Percentiles rank a stretch among this genome's conserved stretches.
phyloP scores from a whole-genome alignment of 2,797 vertebrate species.

The Danio aesculapii region DNA sequence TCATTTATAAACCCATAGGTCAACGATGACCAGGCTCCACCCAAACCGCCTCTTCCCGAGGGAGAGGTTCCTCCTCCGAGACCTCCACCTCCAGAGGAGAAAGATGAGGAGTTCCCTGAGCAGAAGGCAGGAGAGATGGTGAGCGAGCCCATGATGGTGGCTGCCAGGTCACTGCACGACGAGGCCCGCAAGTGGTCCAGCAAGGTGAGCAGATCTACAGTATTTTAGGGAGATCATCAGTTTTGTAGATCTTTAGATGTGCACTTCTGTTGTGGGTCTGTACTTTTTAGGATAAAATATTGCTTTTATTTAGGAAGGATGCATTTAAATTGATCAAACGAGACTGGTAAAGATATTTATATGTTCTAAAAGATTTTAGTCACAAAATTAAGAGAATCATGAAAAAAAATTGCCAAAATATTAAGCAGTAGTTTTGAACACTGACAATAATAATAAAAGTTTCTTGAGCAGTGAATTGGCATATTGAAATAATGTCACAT shows the following conservation, averaged over 20 bases:
- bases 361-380: too few relatives aligned
- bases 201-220: conserved; percentile 74
- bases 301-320: not conserved
- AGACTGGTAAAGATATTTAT: not conserved
- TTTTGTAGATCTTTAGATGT: not conserved
- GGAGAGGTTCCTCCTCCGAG: conserved; percentile 95
- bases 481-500: not conserved
- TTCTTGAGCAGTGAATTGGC: not conserved
- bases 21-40: conserved; percentile 93
- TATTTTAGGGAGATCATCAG: not conserved
- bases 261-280: not conserved
- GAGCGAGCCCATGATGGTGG: conserved; percentile 99
- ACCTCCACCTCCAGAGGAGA: conserved; percentile 96
- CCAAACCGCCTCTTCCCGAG: conserved; percentile 95
- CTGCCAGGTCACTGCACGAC: conserved; percentile 94
- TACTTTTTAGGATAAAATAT: not conserved
- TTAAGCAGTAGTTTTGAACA: too few relatives aligned
- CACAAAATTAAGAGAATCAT: not conserved
- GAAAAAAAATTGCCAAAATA: too few relatives aligned
- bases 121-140: conserved; percentile 94
- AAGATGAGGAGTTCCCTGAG: conserved; percentile 98
- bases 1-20: conserved; percentile 74
- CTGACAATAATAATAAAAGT: not conserved
- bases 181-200: conserved; percentile 99
- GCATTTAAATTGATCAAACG: not conserved